These are phyloP conservation scores for Dicaeum eximium DNA, from an alignment of 2,113 vertebrate genomes.

Conservation along the genomic window DNA sequence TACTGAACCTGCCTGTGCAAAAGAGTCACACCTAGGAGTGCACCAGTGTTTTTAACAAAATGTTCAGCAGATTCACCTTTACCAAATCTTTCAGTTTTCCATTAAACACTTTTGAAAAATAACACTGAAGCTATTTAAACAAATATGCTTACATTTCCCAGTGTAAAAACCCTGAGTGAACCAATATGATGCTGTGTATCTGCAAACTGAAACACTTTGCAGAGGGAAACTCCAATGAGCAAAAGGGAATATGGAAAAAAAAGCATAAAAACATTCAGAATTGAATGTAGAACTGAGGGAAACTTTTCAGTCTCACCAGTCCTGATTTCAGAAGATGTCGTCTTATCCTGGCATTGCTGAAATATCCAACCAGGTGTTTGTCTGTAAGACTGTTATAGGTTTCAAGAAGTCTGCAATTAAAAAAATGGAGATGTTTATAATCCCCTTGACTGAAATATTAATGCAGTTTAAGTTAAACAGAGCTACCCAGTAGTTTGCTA, in stretches of 20 bases:
- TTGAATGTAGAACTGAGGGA: background rate
- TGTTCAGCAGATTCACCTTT: background rate
- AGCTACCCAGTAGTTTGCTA: background rate
- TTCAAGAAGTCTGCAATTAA: conserved; percentile 75
- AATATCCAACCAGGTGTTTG: conserved; percentile 89
- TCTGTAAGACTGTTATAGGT: conserved; percentile 94
- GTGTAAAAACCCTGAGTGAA: background rate
- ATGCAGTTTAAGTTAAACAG: background rate
- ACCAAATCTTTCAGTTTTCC: background rate
- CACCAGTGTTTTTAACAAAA: background rate
- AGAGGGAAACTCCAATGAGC: background rate
- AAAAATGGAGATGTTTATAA: background rate
- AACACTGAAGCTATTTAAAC: background rate
- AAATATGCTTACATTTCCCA: background rate
- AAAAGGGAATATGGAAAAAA: background rate
- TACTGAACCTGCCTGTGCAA: background rate
- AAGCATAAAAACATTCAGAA: background rate
- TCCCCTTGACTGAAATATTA: background rate
- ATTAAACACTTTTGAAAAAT: background rate
- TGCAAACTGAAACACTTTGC: background rate
- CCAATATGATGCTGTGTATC: background rate
- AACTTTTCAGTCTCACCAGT: conserved; percentile 77
- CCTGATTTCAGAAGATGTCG: conserved; percentile 87
- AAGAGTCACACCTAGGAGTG: background rate
- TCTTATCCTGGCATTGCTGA: conserved; percentile 86